Conservation (phyloP, 23 tunicate genomes). For the Corella eumyota region DNA sequence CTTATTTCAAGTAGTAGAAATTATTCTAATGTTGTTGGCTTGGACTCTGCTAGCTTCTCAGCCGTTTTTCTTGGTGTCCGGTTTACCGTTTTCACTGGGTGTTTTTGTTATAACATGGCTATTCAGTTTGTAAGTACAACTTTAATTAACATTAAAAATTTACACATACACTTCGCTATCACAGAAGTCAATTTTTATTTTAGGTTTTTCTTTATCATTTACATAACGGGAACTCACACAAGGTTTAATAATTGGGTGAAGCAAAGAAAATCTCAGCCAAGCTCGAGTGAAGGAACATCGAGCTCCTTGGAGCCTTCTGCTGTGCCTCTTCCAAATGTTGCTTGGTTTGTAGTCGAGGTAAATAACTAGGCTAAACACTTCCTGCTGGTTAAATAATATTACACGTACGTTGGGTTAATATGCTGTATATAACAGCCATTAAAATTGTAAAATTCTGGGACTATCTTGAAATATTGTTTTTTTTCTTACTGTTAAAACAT, state of each 20-base stretch:
- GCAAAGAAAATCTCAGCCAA: neutral
- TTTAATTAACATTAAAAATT: neutral
- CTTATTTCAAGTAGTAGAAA: constrained; percentile 46
- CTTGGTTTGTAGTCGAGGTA: constrained; percentile 61
- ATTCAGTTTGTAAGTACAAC: constrained; percentile 50
- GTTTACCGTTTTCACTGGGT: constrained; percentile 43
- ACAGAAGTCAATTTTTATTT: neutral
- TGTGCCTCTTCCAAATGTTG: neutral
- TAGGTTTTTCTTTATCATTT: constrained; percentile 35
- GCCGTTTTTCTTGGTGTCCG: constrained; percentile 4
- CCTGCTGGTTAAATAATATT: too few relatives aligned
- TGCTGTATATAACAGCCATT: too few relatives aligned
- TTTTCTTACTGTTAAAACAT: too few relatives aligned
- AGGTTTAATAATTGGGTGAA: constrained; percentile 5
- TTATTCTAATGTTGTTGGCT: constrained; percentile 26
- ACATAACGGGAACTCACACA: constrained; percentile 37
- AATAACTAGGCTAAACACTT: too few relatives aligned
- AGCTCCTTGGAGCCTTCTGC: neutral
- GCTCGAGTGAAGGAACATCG: neutral
- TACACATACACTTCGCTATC: too few relatives aligned
- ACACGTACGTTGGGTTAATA: too few relatives aligned
- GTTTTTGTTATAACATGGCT: constrained; percentile 45
- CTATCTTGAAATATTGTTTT: too few relatives aligned
- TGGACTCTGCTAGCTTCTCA: constrained; percentile 57
- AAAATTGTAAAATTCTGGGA: too few relatives aligned